These are phyloP conservation scores for Sylvilagus bachmani DNA, from an alignment of 2,113 vertebrate genomes.

Conservation along the genomic window DNA sequence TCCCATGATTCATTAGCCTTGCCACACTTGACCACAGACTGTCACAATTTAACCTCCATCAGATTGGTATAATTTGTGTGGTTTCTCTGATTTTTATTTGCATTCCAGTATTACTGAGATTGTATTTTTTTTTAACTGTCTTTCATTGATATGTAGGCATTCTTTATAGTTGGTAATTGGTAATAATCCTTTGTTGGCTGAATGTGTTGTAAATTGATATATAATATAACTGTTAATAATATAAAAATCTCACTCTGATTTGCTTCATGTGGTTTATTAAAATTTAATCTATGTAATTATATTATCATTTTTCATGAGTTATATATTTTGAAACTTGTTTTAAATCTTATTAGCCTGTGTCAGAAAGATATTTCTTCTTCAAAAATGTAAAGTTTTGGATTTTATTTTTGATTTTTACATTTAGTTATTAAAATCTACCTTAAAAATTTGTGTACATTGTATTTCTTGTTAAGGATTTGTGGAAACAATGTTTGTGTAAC, in stretches of 20 bases:
- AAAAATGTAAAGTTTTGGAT: not conserved
- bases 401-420: slow-evolving; percentile 21
- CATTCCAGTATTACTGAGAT: not conserved
- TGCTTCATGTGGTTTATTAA: not conserved
- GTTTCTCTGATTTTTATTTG: not conserved
- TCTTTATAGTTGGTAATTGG: not conserved
- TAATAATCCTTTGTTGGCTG: not conserved
- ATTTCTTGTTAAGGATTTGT: slow-evolving; percentile 15
- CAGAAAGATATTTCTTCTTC: slow-evolving; percentile 37
- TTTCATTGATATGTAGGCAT: not conserved
- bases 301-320: not conserved
- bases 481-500: not conserved
- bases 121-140: not conserved
- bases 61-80: not conserved
- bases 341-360: not conserved
- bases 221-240: too few species aligned
- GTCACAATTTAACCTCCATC: not conserved
- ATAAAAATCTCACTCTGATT: not conserved
- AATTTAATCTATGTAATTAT: not conserved
- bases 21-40: not conserved
- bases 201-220: not conserved
- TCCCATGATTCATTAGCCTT: not conserved
- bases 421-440: not conserved
- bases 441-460: not conserved
- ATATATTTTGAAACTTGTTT: not conserved